Evolutionary conservation across 2,113 vertebrate species (phyloP).

Genomic region (Podarcis muralis): DNA sequence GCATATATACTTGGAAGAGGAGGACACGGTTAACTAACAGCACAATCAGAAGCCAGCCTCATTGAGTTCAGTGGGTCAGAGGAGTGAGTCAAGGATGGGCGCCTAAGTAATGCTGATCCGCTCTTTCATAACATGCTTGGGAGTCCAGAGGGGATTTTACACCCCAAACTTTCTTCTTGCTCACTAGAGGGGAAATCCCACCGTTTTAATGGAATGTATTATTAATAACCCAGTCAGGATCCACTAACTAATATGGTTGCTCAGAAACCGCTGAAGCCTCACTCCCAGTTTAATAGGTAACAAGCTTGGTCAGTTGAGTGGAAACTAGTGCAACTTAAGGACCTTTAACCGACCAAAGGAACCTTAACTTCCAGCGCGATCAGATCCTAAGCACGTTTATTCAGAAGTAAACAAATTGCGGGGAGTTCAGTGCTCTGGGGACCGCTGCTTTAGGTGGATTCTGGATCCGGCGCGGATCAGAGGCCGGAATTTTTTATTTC

Average conservation of each 20-base stretch:
- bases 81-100: no score
- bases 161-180: background rate
- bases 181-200: background rate
- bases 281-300: background rate
- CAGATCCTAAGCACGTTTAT: background rate
- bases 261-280: background rate
- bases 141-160: background rate
- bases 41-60: no score
- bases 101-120: background rate
- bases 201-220: background rate
- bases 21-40: background rate
- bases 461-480: background rate
- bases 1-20: background rate
- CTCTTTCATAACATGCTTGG: background rate
- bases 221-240: background rate
- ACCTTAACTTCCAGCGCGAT: background rate
- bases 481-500: no score
- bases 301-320: background rate
- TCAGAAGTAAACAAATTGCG: background rate
- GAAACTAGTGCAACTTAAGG: background rate
- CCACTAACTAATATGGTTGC: background rate
- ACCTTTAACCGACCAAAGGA: background rate
- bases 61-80: no score
- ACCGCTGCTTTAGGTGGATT: background rate
- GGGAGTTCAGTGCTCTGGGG: background rate